These are phyloP conservation scores for Rhadinocentrus ornatus DNA, from an alignment of 2,797 vertebrate species.

Conservation along the genomic window DNA sequence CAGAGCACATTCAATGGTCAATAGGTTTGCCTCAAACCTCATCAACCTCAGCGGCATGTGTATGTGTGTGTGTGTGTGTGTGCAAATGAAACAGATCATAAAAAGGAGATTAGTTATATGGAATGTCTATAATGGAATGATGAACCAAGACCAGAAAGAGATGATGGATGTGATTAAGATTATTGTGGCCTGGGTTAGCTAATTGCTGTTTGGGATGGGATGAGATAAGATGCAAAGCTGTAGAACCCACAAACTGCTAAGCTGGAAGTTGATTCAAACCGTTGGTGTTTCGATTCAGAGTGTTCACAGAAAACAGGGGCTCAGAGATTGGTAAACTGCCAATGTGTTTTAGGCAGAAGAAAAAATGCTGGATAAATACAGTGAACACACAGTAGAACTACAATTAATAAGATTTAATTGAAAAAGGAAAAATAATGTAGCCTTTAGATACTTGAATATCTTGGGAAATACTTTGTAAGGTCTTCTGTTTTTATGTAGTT, in stretches of 20 bases:
- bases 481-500: neutral
- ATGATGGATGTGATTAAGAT: conserved; percentile 66
- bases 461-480: neutral
- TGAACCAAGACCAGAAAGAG: conserved; percentile 57
- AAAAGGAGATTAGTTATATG: conserved; percentile 62
- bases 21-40: conserved; percentile 65
- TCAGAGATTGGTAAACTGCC: neutral
- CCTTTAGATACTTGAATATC: neutral
- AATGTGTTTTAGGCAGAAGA: neutral
- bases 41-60: conserved; percentile 28
- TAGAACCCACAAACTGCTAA: conserved; percentile 36
- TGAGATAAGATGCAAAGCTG: conserved; percentile 51
- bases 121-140: conserved; percentile 64
- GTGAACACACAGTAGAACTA: neutral
- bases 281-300: conserved; percentile 7
- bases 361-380: neutral
- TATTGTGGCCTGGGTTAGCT: conserved; percentile 60
- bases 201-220: conserved; percentile 71
- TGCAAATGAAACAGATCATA: conserved; percentile 34
- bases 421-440: neutral
- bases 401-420: neutral
- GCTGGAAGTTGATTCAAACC: conserved; percentile 35
- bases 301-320: neutral
- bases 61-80: conserved; percentile 5
- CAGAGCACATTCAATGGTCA: conserved; percentile 34